Conservation (phyloP, 2,113 vertebrate genomes). For the Tragelaphus scriptus region DNA sequence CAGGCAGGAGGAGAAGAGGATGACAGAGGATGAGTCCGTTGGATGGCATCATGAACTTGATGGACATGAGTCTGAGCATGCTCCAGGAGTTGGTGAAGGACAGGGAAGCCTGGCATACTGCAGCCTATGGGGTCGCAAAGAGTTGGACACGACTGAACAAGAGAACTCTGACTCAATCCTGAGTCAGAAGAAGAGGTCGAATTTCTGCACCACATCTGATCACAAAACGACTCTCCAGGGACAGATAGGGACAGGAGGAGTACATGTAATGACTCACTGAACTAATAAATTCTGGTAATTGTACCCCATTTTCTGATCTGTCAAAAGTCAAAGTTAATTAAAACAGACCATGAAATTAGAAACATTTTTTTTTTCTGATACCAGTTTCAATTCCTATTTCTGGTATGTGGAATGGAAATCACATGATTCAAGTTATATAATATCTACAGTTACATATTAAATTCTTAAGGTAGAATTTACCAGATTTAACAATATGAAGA, state of each 20-base stretch:
- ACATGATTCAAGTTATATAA: background rate
- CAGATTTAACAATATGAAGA: background rate
- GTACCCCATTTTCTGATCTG: background rate
- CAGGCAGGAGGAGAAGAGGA: background rate
- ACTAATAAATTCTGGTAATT: background rate
- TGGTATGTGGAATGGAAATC: background rate
- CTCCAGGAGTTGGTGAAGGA: background rate
- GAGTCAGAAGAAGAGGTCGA: background rate
- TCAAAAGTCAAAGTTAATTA: background rate
- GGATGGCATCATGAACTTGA: background rate
- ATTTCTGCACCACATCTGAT: background rate
- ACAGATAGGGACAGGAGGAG: too few species aligned
- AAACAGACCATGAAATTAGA: background rate
- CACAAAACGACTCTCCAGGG: background rate
- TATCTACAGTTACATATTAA: background rate
- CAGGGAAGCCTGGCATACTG: background rate
- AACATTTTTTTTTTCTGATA: background rate
- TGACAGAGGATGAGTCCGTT: background rate
- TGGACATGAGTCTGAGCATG: background rate
- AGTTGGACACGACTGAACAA: background rate
- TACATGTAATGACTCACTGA: background rate
- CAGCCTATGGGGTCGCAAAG: background rate
- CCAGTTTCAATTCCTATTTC: background rate
- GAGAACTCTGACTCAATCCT: background rate
- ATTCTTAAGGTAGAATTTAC: background rate